Evolutionary conservation across 2,797 vertebrate species (phyloP).

Genomic region (Tapirus indicus): DNA sequence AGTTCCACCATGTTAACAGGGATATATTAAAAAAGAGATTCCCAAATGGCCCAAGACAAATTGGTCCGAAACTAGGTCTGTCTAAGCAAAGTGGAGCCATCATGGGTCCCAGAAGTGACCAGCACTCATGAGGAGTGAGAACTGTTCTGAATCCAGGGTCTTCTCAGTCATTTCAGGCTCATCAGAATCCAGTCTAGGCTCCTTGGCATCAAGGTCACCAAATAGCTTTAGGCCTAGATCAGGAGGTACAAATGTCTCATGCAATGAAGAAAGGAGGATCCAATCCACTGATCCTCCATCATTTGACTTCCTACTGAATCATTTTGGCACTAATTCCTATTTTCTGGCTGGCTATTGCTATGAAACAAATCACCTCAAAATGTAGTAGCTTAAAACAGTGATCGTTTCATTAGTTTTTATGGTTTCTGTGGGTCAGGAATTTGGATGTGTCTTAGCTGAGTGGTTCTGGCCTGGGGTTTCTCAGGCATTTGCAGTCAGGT

Average conservation of each 20-base stretch:
- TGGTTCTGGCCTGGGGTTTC: not conserved
- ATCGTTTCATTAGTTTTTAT: not conserved
- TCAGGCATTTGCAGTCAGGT: not conserved
- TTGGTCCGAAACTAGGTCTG: not conserved
- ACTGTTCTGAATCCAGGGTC: not conserved
- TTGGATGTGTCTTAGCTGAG: not conserved
- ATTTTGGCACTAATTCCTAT: not conserved
- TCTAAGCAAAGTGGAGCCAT: not conserved
- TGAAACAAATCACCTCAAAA: not conserved
- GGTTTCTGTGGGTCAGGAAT: not conserved
- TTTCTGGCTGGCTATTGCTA: not conserved
- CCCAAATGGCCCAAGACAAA: not conserved
- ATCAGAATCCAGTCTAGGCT: not conserved
- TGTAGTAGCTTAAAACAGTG: not conserved
- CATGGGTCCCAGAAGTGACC: not conserved
- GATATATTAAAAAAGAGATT: not conserved
- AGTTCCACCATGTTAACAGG: not conserved
- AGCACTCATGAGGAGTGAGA: not conserved
- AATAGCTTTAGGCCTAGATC: not conserved
- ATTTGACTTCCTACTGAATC: not conserved
- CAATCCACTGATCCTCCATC: not conserved
- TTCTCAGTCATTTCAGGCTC: not conserved
- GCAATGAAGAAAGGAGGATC: not conserved
- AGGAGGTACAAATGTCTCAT: not conserved
- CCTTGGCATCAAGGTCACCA: not conserved